Conservation (phyloP, 1,140 invertebrate species). For the Drosophila obscura region DNA sequence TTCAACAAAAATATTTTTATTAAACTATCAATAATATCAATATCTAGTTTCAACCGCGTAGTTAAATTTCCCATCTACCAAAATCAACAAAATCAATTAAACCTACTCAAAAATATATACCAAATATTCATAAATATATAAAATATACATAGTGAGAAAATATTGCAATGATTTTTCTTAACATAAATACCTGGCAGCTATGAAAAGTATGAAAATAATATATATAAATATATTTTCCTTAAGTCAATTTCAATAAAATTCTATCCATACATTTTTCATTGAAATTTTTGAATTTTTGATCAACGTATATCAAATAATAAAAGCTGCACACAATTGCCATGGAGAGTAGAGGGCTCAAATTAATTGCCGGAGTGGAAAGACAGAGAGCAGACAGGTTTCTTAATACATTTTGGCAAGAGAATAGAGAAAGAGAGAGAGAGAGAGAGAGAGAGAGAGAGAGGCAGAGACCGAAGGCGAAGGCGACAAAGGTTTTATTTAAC, state of each 20-base stretch:
- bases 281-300: slow-evolving; percentile 39
- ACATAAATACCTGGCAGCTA: too few species aligned
- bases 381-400: slow-evolving; percentile 1
- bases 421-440: not conserved
- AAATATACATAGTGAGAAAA: not conserved
- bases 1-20: too few species aligned
- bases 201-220: not conserved
- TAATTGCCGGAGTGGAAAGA: slow-evolving; percentile 17
- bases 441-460: not conserved
- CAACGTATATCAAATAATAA: slow-evolving; percentile 19
- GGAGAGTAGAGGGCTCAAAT: slow-evolving; percentile 27
- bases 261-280: slow-evolving; percentile 54
- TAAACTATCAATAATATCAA: too few species aligned
- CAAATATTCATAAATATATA: not conserved
- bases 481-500: slow-evolving; percentile 40
- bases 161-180: too few species aligned
- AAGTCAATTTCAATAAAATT: slow-evolving; percentile 36
- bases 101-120: too few species aligned
- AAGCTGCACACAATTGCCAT: slow-evolving; percentile 18
- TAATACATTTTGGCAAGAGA: slow-evolving; percentile 20
- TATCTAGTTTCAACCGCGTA: too few species aligned
- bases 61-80: too few species aligned
- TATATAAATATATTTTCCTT: slow-evolving; percentile 17
- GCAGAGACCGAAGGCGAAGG: not conserved
- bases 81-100: too few species aligned